phyloP scores from a whole-genome alignment of 1,140 invertebrate genomes.

The Spodoptera frugiperda region DNA sequence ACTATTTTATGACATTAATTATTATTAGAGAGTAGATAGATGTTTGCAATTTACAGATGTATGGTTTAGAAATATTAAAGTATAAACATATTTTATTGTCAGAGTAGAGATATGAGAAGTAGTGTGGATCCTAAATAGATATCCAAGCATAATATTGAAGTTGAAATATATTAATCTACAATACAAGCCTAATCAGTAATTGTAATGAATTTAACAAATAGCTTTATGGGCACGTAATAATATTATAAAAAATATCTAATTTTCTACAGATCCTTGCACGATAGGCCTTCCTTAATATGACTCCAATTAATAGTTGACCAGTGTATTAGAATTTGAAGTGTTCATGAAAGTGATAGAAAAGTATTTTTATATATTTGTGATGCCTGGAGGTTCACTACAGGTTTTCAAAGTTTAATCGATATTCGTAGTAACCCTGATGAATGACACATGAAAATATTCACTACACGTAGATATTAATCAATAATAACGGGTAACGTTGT shows the following conservation, averaged over 20 bases:
- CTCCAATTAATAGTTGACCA: conserved; percentile 70
- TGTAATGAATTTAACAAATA: conserved; percentile 48
- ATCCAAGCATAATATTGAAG: conserved; percentile 21
- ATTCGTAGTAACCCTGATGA: conserved; percentile 39
- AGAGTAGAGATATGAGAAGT: conserved; percentile 70
- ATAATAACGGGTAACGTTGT: conserved; percentile 15
- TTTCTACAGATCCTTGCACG: conserved; percentile 48
- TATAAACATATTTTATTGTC: conserved; percentile 60
- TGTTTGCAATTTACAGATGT: conserved; percentile 71
- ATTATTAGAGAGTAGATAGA: conserved; percentile 74
- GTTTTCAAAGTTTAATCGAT: conserved; percentile 58
- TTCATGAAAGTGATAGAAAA: conserved; percentile 83
- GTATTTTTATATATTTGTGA: conserved; percentile 83
- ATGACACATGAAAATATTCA: conserved; percentile 42
- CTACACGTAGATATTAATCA: conserved; percentile 32
- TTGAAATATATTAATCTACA: conserved; percentile 28
- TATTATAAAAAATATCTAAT: conserved; percentile 54
- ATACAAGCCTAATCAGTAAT: conserved; percentile 54
- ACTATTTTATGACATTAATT: conserved; percentile 57
- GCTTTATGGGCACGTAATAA: conserved; percentile 40
- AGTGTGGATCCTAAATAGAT: conserved; percentile 46
- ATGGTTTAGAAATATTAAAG: conserved; percentile 67
- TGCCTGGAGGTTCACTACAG: conserved; percentile 51
- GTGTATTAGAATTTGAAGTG: conserved; percentile 76
- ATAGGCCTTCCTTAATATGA: conserved; percentile 41